Evolutionary conservation across 2,888 invertebrate species (phyloP), one percentile per base, ranked within the genome.

Genomic region (Corbicula japonica): DNA sequence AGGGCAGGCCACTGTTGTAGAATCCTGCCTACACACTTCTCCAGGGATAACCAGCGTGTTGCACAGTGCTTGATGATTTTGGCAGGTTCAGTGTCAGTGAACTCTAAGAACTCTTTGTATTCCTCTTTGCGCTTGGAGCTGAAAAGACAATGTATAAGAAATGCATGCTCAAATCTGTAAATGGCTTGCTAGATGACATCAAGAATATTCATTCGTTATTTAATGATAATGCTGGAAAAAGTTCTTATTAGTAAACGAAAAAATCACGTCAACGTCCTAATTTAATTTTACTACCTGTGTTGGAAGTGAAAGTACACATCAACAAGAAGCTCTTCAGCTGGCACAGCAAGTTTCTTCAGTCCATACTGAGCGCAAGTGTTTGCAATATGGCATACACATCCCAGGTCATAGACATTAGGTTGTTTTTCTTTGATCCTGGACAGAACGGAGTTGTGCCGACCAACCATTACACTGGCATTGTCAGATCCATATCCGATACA

Each of bases 1-100:
- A 83, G 65, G 1, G 78, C 80, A 18, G 73, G 52, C 85, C 82
- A 85, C 30, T 85, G 80, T 12, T 78, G 70, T 6, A 83, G 61
- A 23, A 65, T 50, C 21, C 83, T 34, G 1, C 35, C 48, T 2
- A 80, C 76, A 69, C 80, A 80, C 30, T 48, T 75, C 44, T 76
- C 60, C 0, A 80, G 70, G 6, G 69, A 72, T 18, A 85, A 66
- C 80, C 83, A 85, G 46, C 83, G 46, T 23, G 83, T 78, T 15
- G 58, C 3, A 23, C 69, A 69, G 35, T 76, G 76, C 32, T 76
- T 76, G 12, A 76, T 2, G 15, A 48, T 46, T 26, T 65, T 65
- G 12, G 1, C 8, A 26, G n/a, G 21, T 50, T 6, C 23, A 6
- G 56, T 56, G 50, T 48, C 63, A 18, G 46, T 46, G 32, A 63